phyloP scores from a whole-genome alignment of 2,888 invertebrate genomes.

The Nipponacmea schrenckii region DNA sequence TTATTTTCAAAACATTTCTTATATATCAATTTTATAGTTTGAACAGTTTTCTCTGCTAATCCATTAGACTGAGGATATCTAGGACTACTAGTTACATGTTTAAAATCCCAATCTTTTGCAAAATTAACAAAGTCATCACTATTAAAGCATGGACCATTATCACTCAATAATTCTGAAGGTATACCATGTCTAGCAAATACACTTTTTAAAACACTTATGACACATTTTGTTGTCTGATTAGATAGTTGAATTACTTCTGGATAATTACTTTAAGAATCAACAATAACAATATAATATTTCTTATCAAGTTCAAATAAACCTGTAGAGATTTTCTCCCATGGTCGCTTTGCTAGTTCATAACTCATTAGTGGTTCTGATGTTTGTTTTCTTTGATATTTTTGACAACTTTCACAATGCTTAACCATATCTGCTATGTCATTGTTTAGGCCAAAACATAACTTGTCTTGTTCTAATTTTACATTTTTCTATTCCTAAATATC shows the following conservation, averaged over 20 bases:
- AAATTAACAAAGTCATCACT: constrained; percentile 25
- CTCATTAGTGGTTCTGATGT: constrained; percentile 1
- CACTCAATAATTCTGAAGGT: constrained; percentile 21
- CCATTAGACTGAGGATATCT: constrained; percentile 37
- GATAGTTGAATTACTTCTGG: constrained; percentile 17
- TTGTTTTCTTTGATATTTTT: neutral
- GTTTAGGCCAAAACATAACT: constrained; percentile 20
- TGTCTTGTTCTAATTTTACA: constrained; percentile 14
- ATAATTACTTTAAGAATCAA: constrained; percentile 13
- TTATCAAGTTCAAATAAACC: constrained; percentile 9
- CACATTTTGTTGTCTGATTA: constrained; percentile 11
- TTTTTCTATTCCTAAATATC: constrained; percentile 21
- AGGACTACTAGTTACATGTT: constrained; percentile 31
- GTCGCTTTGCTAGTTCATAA: constrained; percentile 6
- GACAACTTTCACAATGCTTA: constrained; percentile 11
- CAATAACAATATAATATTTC: constrained; percentile 19
- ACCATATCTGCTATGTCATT: constrained; percentile 13
- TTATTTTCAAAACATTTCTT: constrained; percentile 18
- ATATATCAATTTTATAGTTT: constrained; percentile 32
- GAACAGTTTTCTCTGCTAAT: constrained; percentile 35
- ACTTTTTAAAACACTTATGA: constrained; percentile 21
- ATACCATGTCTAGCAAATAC: constrained; percentile 27
- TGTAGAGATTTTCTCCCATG: constrained; percentile 16
- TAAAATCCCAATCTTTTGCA: constrained; percentile 30
- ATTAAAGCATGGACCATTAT: constrained; percentile 35